A percentile compares a stretch with the other conserved stretches of the same genome.
phyloP scores from a whole-genome alignment of 2,113 vertebrate genomes.

The Bubo bubo region DNA sequence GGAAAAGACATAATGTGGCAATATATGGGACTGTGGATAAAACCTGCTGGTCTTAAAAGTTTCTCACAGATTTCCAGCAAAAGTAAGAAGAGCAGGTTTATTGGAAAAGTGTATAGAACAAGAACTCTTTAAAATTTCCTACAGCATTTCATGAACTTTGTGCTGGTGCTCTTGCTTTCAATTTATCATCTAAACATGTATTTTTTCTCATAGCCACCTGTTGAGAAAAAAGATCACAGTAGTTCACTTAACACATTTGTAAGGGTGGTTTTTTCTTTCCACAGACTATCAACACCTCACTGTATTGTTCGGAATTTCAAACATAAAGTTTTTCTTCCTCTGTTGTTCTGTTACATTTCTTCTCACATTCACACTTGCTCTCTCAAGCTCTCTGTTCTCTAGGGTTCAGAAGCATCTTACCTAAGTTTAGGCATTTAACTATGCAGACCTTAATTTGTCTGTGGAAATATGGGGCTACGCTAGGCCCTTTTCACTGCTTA shows the following conservation, averaged over 20 bases:
- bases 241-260: slow-evolving; percentile 16
- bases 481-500: background rate
- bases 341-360: slow-evolving; percentile 10
- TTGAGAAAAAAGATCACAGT: slow-evolving; percentile 13
- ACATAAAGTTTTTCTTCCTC: background rate
- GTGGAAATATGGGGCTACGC: background rate
- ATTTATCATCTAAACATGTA: background rate
- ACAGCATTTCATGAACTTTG: background rate
- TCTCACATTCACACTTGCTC: background rate
- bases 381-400: background rate
- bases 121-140: background rate
- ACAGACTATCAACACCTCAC: background rate
- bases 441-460: background rate
- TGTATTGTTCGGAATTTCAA: slow-evolving; percentile 5
- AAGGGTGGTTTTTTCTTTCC: background rate
- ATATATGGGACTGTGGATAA: background rate
- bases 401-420: background rate
- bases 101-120: background rate
- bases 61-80: background rate
- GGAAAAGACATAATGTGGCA: background rate
- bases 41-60: background rate
- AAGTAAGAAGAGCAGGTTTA: background rate
- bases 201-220: slow-evolving; percentile 7
- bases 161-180: background rate
- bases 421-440: background rate